These are phyloP conservation scores for Triplophysa dalaica DNA, from an alignment of 2,113 vertebrate species.

Conservation along the genomic window DNA sequence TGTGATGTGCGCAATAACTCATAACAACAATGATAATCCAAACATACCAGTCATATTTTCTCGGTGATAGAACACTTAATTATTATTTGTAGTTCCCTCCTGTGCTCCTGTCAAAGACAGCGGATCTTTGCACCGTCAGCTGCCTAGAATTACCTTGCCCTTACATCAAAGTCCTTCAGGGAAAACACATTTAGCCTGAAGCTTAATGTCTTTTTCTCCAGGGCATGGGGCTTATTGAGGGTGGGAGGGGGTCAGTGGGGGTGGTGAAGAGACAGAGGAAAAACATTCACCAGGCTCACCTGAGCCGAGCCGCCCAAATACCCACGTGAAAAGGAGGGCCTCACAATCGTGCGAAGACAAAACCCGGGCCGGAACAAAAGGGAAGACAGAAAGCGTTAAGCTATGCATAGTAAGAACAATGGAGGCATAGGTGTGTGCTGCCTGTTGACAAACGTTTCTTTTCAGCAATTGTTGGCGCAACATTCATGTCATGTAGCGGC, in stretches of 20 bases:
- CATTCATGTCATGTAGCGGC: constrained; percentile 69
- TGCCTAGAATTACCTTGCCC: constrained; percentile 46
- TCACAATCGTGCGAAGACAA: constrained; percentile 54
- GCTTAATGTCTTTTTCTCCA: constrained; percentile 41
- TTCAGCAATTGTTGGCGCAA: constrained; percentile 60
- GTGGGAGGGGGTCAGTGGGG: constrained; percentile 41
- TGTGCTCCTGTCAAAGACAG: constrained; percentile 39
- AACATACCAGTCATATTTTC: constrained; percentile 53
- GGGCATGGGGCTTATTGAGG: constrained; percentile 41
- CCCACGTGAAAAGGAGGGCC: constrained; percentile 46
- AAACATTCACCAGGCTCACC: constrained; percentile 40
- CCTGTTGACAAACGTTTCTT: constrained; percentile 62
- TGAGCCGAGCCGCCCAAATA: constrained; percentile 52
- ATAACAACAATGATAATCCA: constrained; percentile 51
- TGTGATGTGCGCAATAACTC: constrained; percentile 37
- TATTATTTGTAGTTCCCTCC: constrained; percentile 54
- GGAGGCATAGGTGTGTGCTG: constrained; percentile 61
- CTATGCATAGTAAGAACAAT: constrained; percentile 68
- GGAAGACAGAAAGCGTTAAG: constrained; percentile 49
- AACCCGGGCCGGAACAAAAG: constrained; percentile 54
- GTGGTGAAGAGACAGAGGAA: constrained; percentile 56
- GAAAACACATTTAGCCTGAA: constrained; percentile 47
- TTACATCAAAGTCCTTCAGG: constrained; percentile 52
- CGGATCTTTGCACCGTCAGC: constrained; percentile 14
- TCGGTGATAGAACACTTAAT: constrained; percentile 48